These are phyloP conservation scores for Drosophila glabriapex DNA, from an alignment of 2,888 invertebrate genomes.

Conservation along the genomic window DNA sequence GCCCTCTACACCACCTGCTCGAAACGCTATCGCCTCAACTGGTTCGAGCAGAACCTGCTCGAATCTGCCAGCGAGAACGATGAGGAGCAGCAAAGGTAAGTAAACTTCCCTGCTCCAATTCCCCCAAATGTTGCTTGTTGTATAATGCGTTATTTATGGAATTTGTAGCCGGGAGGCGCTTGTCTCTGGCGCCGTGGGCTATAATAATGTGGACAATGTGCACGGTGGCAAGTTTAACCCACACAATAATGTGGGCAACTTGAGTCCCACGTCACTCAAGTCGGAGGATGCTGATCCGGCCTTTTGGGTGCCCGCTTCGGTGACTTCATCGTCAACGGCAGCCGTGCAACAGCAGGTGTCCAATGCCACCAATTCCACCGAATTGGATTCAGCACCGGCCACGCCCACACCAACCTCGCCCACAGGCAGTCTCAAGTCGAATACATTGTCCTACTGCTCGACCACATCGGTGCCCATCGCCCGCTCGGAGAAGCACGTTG, in stretches of 20 bases:
- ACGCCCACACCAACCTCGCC: conserved; percentile 86
- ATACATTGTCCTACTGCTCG: conserved; percentile 84
- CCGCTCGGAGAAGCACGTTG: conserved; percentile 87
- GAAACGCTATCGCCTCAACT: conserved; percentile 87
- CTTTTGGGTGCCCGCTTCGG: conserved; percentile 86
- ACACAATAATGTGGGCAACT: conserved; percentile 71
- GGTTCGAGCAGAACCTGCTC: conserved; percentile 87
- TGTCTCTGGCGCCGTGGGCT: conserved; percentile 82
- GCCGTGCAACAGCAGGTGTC: conserved; percentile 79
- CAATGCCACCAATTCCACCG: conserved; percentile 67
- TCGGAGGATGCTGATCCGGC: conserved; percentile 84
- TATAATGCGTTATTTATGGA: not conserved
- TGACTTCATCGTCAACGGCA: conserved; percentile 62
- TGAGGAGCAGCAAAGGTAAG: conserved; percentile 85
- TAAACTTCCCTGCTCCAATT: no score
- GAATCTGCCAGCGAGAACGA: conserved; percentile 86
- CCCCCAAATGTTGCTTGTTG: not conserved
- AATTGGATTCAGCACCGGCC: conserved; percentile 84
- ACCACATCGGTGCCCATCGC: conserved; percentile 84
- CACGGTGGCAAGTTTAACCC: conserved; percentile 66
- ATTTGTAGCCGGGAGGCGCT: conserved; percentile 85
- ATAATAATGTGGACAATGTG: conserved; percentile 85
- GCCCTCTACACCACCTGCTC: conserved; percentile 87
- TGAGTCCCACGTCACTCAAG: conserved; percentile 84
- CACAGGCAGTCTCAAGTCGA: conserved; percentile 85